Evolutionary conservation across 2,797 vertebrate species (phyloP), one percentile per base, ranked within the genome.

Genomic region (Schizothorax lantsangensis): DNA sequence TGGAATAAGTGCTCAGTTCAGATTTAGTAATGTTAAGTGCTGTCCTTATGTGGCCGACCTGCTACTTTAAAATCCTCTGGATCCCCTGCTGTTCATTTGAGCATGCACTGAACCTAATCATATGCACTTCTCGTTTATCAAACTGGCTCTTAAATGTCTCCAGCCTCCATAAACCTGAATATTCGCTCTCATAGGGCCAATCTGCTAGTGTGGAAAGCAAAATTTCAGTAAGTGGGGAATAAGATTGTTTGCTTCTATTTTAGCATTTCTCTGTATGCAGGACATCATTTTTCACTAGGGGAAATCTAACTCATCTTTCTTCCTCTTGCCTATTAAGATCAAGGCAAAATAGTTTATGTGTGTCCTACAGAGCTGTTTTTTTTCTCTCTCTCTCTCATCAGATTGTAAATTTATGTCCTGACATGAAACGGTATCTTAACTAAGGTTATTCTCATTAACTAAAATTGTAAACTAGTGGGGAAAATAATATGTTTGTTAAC

Each of bases 121-220:
- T 38, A 78, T 57, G 75, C 36, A 19, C 77, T 79, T 79, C 45
- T 17, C 45, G 71, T 82, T 82, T 54, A 82, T 82, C 66, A 81
- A 81, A 66, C 79, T 81, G 26, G 47, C 79, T 80, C 36, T 40
- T 79, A 79, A 73, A 59, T 79, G 77, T 79, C 77, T 40, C 17
- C 36, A 15, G 36, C 40, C 77, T 79, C 52, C 36, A 40, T 62
- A 79, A 79, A 79, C 54, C 77, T 79, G 77, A 19, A 79, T 38
- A 79, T 79, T 79, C 7, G 5, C 77, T 62, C 54, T 79, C 36
- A 43, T 10, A 62, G 77, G 77, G 36, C 14, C 23, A 62, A 43
- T 79, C 54, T 79, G 77, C 36, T 79, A 59, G 36, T 38, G 33
- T 79, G 52, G 21, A 23, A 79, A 59, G 23, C 23, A 26, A 62